Evolutionary conservation across 2,113 vertebrate species (phyloP), one percentile per base, ranked within the genome.

Genomic region (Porphyrio hochstetteri): DNA sequence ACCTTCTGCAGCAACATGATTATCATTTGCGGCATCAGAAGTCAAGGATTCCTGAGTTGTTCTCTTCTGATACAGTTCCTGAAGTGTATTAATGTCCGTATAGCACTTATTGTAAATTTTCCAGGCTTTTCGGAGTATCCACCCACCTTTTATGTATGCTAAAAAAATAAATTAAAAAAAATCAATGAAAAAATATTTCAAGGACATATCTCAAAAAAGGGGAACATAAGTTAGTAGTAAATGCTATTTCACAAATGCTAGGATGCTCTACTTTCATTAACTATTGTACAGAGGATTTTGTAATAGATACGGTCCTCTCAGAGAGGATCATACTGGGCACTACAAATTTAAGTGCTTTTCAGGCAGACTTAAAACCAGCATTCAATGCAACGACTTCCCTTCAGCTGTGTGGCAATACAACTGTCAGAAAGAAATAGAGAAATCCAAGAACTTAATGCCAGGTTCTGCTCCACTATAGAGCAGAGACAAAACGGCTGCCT

Each of bases 81-180:
- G 99, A 79, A 99, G 98, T 69, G 98, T 98, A 94, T 98, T 99
- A 98, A 99, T 99, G 98, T 99, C 99, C 74, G 98, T 98, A 97
- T 99, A 99, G 97, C 99, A 99, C 96, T 99, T 99, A 95, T 99
- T 99, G 97, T 99, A 99, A 98, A 99, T 99, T 96, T 99, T 99
- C 99, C 99, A 99, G 76, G 99, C 99, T 97, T 99, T 99, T 88
- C 99, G 98, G 56, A 99, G 99, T 97, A 99, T 99, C 99, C 99
- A 99, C 94, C 99, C 99, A 98, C 99, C 99, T 98, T 99, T 99
- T 93, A 99, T 99, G 86, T 99, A 99, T 0, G 99, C 99, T 99
- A 28, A 60, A 84, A 48, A 48, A 78, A 76, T 82, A 50, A 82
- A 74, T 27, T 69, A 64, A 81, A 92, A 46, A 48, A 48, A 78